phyloP scores from a whole-genome alignment of 2,888 invertebrate species.

The Tridacna crocea region DNA sequence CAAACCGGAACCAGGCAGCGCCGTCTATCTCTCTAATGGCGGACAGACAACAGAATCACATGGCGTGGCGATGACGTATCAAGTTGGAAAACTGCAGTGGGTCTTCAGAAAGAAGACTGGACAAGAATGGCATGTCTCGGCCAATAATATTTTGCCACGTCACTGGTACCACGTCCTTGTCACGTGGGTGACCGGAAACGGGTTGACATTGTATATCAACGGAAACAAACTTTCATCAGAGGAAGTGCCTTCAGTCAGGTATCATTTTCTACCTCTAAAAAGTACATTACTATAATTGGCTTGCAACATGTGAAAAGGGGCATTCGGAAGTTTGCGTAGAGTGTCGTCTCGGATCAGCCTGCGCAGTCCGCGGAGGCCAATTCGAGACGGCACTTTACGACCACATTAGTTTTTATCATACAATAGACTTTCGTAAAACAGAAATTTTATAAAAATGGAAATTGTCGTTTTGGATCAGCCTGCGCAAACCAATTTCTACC shows the following conservation, averaged over 20 bases:
- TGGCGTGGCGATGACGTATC: conserved; percentile 82
- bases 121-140: conserved; percentile 74
- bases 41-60: conserved; percentile 78
- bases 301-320: too few species aligned
- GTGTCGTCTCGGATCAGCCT: too few species aligned
- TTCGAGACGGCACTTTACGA: too few species aligned
- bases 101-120: conserved; percentile 78
- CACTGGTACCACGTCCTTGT: conserved; percentile 82
- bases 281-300: too few species aligned
- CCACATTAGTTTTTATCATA: too few species aligned
- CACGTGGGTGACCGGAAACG: conserved; percentile 76
- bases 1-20: conserved; percentile 67
- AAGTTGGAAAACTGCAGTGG: conserved; percentile 77
- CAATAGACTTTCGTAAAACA: too few species aligned
- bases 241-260: conserved; percentile 11
- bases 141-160: conserved; percentile 70
- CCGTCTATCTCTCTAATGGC: conserved; percentile 82
- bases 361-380: too few species aligned
- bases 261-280: not conserved
- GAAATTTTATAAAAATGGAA: too few species aligned
- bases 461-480: too few species aligned
- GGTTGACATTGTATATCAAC: conserved; percentile 78
- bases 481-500: too few species aligned
- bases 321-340: too few species aligned
- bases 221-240: conserved; percentile 67